Percentiles rank a stretch among this genome's conserved stretches.
These are phyloP conservation scores for Marmota monax DNA, from an alignment of 2,113 vertebrate genomes.

Conservation along the genomic window DNA sequence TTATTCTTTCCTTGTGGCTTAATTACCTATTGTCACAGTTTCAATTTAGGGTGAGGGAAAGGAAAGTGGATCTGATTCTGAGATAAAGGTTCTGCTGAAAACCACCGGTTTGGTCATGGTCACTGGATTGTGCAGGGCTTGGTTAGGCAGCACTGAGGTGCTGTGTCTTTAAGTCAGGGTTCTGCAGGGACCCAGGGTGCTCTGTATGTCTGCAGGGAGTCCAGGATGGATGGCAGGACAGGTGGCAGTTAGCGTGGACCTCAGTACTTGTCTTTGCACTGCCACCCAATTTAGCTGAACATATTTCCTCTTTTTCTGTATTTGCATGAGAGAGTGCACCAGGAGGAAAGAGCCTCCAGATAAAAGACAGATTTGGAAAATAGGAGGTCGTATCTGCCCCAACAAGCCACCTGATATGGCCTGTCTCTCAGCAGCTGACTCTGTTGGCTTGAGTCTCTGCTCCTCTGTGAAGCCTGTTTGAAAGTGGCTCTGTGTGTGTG, in stretches of 20 bases:
- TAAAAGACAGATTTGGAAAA: slow-evolving; percentile 4
- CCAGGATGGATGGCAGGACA: neutral
- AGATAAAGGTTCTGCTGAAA: neutral
- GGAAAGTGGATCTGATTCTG: neutral
- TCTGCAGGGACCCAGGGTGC: neutral
- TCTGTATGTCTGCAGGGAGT: neutral
- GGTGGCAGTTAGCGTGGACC: neutral
- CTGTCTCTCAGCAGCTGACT: neutral
- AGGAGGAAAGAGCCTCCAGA: neutral
- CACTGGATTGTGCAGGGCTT: no score
- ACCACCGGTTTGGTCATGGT: rapidly evolving
- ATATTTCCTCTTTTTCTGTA: neutral
- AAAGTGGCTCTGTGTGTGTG: neutral
- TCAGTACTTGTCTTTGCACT: neutral
- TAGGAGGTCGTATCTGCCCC: neutral
- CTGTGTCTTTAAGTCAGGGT: neutral
- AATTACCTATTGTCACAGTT: slow-evolving; percentile 65
- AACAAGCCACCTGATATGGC: neutral
- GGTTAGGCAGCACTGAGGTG: rapidly evolving
- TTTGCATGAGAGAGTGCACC: neutral
- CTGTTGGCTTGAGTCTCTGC: neutral
- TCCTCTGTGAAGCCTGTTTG: neutral
- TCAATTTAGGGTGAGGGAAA: slow-evolving; percentile 47
- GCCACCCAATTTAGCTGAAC: neutral
- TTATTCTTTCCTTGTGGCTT: slow-evolving; percentile 73